A percentile compares a stretch with the other conserved stretches of the same genome.
These are phyloP conservation scores for Discoglossus pictus DNA, from an alignment of 2,797 vertebrate genomes.

Conservation along the genomic window DNA sequence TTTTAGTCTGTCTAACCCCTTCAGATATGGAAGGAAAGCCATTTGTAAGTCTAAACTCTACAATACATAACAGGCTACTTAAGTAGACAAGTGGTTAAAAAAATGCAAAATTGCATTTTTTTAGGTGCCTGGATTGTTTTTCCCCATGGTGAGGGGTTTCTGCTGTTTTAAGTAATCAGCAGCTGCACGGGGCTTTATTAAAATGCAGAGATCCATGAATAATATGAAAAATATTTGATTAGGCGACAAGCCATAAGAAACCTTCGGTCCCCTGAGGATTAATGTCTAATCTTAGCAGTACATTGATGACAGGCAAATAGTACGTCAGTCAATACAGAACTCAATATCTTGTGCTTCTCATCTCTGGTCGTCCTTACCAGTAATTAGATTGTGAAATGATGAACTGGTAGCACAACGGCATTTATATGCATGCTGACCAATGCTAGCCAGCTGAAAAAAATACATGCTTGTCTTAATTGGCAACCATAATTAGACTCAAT, in stretches of 20 bases:
- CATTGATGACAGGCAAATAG: constrained; percentile 40
- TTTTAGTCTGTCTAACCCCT: not conserved
- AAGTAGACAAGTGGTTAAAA: too few species aligned
- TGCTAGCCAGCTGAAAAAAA: constrained; percentile 52
- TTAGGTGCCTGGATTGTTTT: constrained; percentile 14
- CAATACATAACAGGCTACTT: not conserved
- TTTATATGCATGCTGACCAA: constrained; percentile 54
- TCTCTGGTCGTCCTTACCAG: constrained; percentile 49
- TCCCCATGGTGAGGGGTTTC: not conserved
- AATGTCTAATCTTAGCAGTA: constrained; percentile 52
- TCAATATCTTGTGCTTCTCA: constrained; percentile 54
- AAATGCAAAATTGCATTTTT: too few species aligned
- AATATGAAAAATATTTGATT: constrained; percentile 39
- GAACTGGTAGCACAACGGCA: constrained; percentile 51
- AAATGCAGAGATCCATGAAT: constrained; percentile 44
- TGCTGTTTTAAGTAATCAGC: constrained; percentile 24
- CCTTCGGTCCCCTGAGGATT: constrained; percentile 53
- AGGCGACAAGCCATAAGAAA: constrained; percentile 53
- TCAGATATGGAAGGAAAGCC: not conserved
- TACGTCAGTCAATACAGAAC: constrained; percentile 54
- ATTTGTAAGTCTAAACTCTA: not conserved
- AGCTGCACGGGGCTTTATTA: constrained; percentile 34
- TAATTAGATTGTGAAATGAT: constrained; percentile 60
- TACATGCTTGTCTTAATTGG: constrained; percentile 54
- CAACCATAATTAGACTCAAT: constrained; percentile 47